These are phyloP conservation scores for Lepidonotus clava DNA, from an alignment of 2,888 invertebrate species.

Conservation along the genomic window DNA sequence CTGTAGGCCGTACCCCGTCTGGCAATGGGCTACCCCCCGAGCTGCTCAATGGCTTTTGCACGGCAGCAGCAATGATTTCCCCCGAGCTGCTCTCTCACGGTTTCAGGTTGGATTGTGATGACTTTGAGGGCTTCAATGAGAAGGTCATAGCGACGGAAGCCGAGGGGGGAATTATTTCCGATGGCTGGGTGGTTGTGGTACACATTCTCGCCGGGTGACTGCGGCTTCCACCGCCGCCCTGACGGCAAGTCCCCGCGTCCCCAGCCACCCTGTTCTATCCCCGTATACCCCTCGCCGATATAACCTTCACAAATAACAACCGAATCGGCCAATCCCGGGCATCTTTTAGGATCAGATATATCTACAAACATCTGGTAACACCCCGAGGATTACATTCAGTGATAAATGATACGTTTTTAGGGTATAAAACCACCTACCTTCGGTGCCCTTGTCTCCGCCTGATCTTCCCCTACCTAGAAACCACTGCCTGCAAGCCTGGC, in stretches of 20 bases:
- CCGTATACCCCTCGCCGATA: not conserved
- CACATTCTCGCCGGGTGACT: too few species aligned
- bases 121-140: too few species aligned
- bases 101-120: too few species aligned
- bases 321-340: not conserved
- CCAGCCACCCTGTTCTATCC: not conserved
- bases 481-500: slow-evolving; percentile 2
- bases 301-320: not conserved
- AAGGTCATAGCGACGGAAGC: too few species aligned
- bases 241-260: too few species aligned
- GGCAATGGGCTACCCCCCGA: not conserved
- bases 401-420: not conserved
- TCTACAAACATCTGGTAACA: not conserved
- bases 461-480: slow-evolving; percentile 20
- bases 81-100: not conserved
- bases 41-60: not conserved
- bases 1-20: not conserved
- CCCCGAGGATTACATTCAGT: not conserved
- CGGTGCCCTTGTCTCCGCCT: slow-evolving; percentile 5
- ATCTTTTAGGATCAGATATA: not conserved
- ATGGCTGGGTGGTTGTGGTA: too few species aligned
- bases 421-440: not conserved
- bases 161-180: too few species aligned
- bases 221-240: too few species aligned
- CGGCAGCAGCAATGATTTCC: not conserved